Evolutionary conservation across 2,797 vertebrate genomes (phyloP).

Genomic region (Tragopan temminckii): DNA sequence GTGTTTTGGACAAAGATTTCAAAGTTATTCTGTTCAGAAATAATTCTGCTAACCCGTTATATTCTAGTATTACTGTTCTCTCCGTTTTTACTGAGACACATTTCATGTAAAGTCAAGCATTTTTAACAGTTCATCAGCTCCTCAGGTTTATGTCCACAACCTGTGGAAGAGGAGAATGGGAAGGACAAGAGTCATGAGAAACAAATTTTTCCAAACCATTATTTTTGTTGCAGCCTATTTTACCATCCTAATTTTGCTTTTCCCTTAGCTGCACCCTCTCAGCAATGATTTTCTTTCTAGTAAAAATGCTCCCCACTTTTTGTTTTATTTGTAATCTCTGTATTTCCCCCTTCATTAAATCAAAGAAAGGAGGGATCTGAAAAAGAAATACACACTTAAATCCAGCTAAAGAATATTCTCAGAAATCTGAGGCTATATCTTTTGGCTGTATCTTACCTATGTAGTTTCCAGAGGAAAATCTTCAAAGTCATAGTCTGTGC

Average conservation of each 20-base stretch:
- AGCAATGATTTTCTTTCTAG: neutral
- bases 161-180: neutral
- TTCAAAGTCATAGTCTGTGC: neutral
- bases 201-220: neutral
- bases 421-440: neutral
- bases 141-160: neutral
- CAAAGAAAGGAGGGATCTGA: neutral
- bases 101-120: neutral
- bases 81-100: no score
- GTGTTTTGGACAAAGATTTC: neutral
- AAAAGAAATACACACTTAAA: neutral
- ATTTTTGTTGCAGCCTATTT: neutral
- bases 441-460: neutral
- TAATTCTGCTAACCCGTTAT: neutral
- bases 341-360: neutral
- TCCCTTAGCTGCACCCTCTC: neutral
- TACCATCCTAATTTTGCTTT: neutral
- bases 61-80: neutral
- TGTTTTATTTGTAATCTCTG: neutral
- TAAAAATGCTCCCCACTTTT: accelerated
- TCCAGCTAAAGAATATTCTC: neutral
- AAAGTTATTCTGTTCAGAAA: neutral
- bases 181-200: neutral
- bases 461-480: neutral
- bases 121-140: neutral